phyloP scores from a whole-genome alignment of 2,113 vertebrate species.

The Prionailurus bengalensis region DNA sequence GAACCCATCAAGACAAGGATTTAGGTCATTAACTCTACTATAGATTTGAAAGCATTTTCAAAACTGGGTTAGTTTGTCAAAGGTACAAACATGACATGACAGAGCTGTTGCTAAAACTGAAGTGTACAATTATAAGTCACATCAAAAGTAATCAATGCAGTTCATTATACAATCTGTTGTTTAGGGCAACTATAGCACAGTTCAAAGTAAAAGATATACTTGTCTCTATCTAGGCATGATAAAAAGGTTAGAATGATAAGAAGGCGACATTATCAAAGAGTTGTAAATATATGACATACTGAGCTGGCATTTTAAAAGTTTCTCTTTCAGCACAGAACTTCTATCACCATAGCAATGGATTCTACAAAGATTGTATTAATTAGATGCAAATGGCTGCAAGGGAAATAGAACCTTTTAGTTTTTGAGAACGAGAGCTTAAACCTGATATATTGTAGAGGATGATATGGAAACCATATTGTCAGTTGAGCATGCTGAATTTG shows the following conservation, averaged over 20 bases:
- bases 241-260: conserved; percentile 74
- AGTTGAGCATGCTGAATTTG: conserved; percentile 3
- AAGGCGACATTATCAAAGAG: conserved; percentile 69
- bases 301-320: conserved; percentile 74
- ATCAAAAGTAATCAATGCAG: conserved; percentile 74
- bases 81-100: conserved; percentile 45
- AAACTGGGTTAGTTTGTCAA: conserved; percentile 71
- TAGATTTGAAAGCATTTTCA: conserved; percentile 51
- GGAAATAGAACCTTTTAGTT: conserved; percentile 71
- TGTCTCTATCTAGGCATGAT: conserved; percentile 67
- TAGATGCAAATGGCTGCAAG: conserved; percentile 80
- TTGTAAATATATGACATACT: conserved; percentile 72
- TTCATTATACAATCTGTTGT: conserved; percentile 49
- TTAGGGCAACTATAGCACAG: conserved; percentile 31
- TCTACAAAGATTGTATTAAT: conserved; percentile 76
- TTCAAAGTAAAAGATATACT: conserved; percentile 75
- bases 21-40: conserved; percentile 65
- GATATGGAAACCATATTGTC: not conserved
- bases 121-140: conserved; percentile 36
- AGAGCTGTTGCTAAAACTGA: conserved; percentile 46
- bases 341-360: conserved; percentile 66
- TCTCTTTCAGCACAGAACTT: conserved; percentile 64
- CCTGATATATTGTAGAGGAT: not conserved
- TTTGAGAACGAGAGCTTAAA: conserved; percentile 66
- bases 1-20: conserved; percentile 57